A percentile compares a stretch with the other conserved stretches of the same genome.
phyloP scores from a whole-genome alignment of 2,888 invertebrate species.

The Netelia melanura region DNA sequence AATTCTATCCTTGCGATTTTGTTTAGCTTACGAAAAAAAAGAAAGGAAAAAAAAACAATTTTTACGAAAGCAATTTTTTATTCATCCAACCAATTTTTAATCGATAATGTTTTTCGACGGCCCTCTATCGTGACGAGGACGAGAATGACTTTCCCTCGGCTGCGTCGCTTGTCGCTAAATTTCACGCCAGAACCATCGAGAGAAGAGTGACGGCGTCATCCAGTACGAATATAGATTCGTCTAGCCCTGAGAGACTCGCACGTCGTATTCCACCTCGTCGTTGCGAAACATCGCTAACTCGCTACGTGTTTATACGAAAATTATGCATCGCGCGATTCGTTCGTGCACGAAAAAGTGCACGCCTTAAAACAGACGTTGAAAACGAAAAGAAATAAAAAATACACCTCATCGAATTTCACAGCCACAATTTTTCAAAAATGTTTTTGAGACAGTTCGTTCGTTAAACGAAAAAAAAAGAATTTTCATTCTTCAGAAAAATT shows the following conservation, averaged over 20 bases:
- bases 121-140: neutral
- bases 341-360: constrained; percentile 1
- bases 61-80: no score
- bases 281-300: constrained; percentile 31
- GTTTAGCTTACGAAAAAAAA: no score
- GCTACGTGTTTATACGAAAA: constrained; percentile 21
- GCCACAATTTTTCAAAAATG: no score
- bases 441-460: no score
- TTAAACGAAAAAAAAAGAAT: no score
- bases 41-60: no score
- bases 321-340: neutral
- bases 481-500: no score
- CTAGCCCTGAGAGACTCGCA: constrained; percentile 39
- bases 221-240: constrained; percentile 56
- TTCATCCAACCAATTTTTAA: no score
- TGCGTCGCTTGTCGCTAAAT: constrained; percentile 46
- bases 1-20: no score
- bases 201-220: constrained; percentile 44
- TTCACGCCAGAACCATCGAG: constrained; percentile 34
- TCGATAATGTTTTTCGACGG: no score
- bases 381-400: neutral
- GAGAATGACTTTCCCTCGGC: constrained; percentile 10
- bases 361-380: neutral
- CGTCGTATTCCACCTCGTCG: constrained; percentile 22
- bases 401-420: no score